Base-by-base conservation (phyloP, 2,888 invertebrate species). In the Leptinotarsa haldemani region DNA sequence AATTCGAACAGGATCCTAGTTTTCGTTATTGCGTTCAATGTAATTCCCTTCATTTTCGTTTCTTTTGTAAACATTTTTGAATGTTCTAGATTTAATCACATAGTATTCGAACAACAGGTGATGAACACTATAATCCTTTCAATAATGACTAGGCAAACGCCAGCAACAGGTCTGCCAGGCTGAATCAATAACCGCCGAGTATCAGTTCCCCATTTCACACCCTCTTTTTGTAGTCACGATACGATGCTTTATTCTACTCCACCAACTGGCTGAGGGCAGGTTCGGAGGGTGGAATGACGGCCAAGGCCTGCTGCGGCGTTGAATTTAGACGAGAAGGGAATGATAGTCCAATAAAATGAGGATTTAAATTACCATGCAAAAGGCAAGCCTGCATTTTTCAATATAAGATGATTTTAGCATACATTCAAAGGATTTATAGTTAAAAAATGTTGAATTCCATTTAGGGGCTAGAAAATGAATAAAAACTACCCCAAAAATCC, bases 141-240 rank as follows among this genome's bases (percentile, higher is more conserved):
- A 61, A 61, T 30, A 61, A 61, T 4, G 61, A 15, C 61, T 61
- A 61, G 61, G 61, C 30, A 61, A 61, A n/a, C 52, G n/a, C 53
- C 66, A 66, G 66, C 66, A 66, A 66, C 66, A 66, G 47, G 66
- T 66, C 52, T 15, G 22, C 30, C 66, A 40, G 40, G 50, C 66
- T 30, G 22, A 66, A 66, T 66, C 66, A 53, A 66, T 66, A 66
- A 66, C 50, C 52, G 18, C 25, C 66, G 48, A 50, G 47, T 66
- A 66, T 66, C 66, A 66, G 66, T 66, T 48, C 46, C 25, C 30
- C 18, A 66, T 66, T 66, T 66, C 66, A 50, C 66, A 66, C 66
- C 46, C 66, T 50, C 40, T 66, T 66, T 48, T 50, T 61, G 40
- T 25, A 61, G 40, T 61, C 61, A 61, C 61, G 61, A 61, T 40